Evolutionary conservation across 2,888 invertebrate species (phyloP).

Genomic region (Archips crataeganus): DNA sequence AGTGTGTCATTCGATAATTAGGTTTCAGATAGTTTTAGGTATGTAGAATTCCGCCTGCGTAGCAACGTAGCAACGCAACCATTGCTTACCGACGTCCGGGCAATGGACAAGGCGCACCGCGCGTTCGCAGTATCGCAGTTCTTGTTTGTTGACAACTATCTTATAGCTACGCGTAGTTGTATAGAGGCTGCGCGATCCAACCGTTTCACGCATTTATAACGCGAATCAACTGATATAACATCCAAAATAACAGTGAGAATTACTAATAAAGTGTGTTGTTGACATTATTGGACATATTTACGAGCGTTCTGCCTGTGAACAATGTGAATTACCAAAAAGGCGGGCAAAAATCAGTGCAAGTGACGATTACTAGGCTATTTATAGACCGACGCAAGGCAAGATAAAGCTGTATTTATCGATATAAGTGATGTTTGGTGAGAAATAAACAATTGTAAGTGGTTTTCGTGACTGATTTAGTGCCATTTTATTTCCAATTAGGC

Average conservation of each 20-base stretch:
- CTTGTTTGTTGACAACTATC: conserved; percentile 70
- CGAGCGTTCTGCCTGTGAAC: conserved; percentile 52
- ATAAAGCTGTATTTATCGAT: conserved; percentile 61
- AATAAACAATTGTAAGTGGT: conserved; percentile 52
- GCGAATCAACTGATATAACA: conserved; percentile 58
- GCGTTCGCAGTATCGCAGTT: conserved; percentile 55
- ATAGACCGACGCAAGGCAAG: conserved; percentile 72
- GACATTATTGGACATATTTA: conserved; percentile 52
- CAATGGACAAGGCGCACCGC: conserved; percentile 54
- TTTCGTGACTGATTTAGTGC: conserved; percentile 46
- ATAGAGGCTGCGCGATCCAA: conserved; percentile 70
- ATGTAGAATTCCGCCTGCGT: conserved; percentile 26
- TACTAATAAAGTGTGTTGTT: conserved; percentile 56
- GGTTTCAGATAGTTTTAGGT: conserved; percentile 11
- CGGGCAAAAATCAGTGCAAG: conserved; percentile 78
- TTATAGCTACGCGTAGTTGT: conserved; percentile 63
- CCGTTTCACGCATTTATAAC: conserved; percentile 66
- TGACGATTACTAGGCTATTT: conserved; percentile 77
- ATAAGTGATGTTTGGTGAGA: conserved; percentile 48
- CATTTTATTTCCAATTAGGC: conserved; percentile 53
- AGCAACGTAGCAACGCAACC: conserved; percentile 20
- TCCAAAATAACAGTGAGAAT: conserved; percentile 57
- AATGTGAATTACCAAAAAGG: conserved; percentile 70
- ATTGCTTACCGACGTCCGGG: conserved; percentile 46
- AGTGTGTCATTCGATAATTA: conserved; percentile 20